A percentile compares a stretch with the other conserved stretches of the same genome.
Evolutionary conservation across 2,888 invertebrate species (phyloP).

Genomic region (Drosophila falleni): DNA sequence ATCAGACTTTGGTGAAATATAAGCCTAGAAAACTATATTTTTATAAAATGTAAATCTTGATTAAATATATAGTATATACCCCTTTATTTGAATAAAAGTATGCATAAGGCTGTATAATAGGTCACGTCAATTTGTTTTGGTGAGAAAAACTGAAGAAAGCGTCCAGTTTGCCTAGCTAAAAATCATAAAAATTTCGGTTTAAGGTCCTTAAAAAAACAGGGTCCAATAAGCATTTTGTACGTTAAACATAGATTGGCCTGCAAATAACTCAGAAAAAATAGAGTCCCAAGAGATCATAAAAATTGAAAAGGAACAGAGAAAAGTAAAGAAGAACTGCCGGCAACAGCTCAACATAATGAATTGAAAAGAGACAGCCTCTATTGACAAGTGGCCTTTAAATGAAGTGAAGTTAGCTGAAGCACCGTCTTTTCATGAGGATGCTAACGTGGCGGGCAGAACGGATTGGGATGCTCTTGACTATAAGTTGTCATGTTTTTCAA

Average conservation of each 20-base stretch:
- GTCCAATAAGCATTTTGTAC: conserved; percentile 39
- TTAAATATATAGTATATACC: no score
- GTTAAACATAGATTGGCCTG: conserved; percentile 42
- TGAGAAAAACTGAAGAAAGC: no score
- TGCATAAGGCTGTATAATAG: no score
- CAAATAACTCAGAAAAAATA: conserved; percentile 34
- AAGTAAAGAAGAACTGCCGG: conserved; percentile 6
- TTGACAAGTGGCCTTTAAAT: conserved; percentile 78
- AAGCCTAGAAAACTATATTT: no score
- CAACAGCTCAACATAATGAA: conserved; percentile 45
- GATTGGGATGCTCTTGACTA: conserved; percentile 67
- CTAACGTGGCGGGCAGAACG: conserved; percentile 10
- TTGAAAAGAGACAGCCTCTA: conserved; percentile 30
- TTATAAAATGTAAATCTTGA: no score
- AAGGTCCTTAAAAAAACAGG: neutral
- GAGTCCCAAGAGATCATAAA: conserved; percentile 46
- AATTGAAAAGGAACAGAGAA: conserved; percentile 14
- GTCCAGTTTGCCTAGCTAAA: no score
- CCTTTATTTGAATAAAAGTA: no score
- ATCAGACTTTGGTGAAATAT: no score
- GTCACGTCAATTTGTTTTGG: no score
- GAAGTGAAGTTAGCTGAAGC: conserved; percentile 55
- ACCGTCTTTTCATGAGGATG: conserved; percentile 17
- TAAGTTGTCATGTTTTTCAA: conserved; percentile 55
- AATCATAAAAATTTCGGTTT: no score